A percentile compares a stretch with the other conserved stretches of the same genome.
phyloP scores from a whole-genome alignment of 1,140 invertebrate genomes.

The Drosophila mauritiana region DNA sequence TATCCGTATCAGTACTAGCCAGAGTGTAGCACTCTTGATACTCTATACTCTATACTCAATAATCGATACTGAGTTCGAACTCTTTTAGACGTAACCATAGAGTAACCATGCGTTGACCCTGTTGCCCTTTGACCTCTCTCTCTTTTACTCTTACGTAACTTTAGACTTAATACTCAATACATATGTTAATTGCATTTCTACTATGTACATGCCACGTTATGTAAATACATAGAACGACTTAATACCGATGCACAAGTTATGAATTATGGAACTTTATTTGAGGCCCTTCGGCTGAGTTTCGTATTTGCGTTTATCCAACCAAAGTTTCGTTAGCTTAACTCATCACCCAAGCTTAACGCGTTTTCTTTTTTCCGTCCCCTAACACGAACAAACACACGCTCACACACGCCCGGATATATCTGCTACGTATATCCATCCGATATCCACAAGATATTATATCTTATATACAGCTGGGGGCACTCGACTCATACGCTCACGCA shows the following conservation, averaged over 20 bases:
- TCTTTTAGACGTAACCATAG: constrained; percentile 46
- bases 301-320: constrained; percentile 62
- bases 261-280: constrained; percentile 64
- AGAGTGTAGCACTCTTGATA: constrained; percentile 51
- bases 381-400: constrained; percentile 13
- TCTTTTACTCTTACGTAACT: constrained; percentile 47
- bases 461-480: constrained; percentile 24
- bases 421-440: constrained; percentile 1
- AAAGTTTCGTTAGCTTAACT: constrained; percentile 66
- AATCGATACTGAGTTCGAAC: constrained; percentile 51
- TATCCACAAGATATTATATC: constrained; percentile 27
- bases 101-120: constrained; percentile 53
- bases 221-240: constrained; percentile 80
- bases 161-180: constrained; percentile 48
- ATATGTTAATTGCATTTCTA: constrained; percentile 55
- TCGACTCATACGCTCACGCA: constrained; percentile 52
- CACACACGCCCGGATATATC: constrained; percentile 17
- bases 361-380: constrained; percentile 34
- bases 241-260: constrained; percentile 69
- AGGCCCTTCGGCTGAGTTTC: constrained; percentile 60
- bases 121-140: constrained; percentile 37
- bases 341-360: constrained; percentile 69
- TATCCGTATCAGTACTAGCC: constrained; percentile 27
- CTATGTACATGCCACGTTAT: constrained; percentile 65
- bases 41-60: constrained; percentile 33